Base-by-base conservation (phyloP, 2,113 vertebrate species). In the Corapipo altera region DNA sequence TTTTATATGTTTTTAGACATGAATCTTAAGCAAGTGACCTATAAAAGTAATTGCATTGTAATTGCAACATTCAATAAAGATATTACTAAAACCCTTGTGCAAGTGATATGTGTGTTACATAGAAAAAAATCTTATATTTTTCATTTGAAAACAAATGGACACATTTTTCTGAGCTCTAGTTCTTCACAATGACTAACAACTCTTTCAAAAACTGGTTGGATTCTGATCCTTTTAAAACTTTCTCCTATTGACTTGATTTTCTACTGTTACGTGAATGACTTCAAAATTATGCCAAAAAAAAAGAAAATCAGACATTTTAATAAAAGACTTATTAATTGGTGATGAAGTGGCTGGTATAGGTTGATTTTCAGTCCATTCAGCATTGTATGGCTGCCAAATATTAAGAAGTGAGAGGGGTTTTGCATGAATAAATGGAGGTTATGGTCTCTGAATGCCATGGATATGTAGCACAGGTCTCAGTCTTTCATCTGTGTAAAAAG, bases 361-460 rank as follows among this genome's bases (percentile, higher is more conserved):
- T 69, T 66, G 73, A 52, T 70, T 89, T 91, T 71, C 3, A 5
- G n/a, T 59, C 35, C 11, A 4, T 46, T 80, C 44, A 33, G 35
- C 23, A 27, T 41, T 84, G 41, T 16, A 21, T 62, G 55, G 16
- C 48, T 85, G 46, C 46, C 43, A 92, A 16, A 59, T 39, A 62
- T n/a, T 37, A 41, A 39, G 30, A 20, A 44, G 13, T 5, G 15
- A 6, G 2, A 1, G 32, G 8, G 5, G 1, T 5, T 23, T 59
- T 58, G 18, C n/a, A 12, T 67, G 48, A 35, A 58, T 62, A 41
- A 58, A 57, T 41, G 22, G 32, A 65, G 9, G 4, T 73, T 83
- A 11, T 77, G 23, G 16, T 30, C 43, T 46, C 23, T 44, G 57
- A 59, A 51, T 59, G 15, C 16, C 33, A 15, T 52, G 33, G 46